Conservation (phyloP, 2,888 invertebrate species). For the Melanostoma mellinum region DNA sequence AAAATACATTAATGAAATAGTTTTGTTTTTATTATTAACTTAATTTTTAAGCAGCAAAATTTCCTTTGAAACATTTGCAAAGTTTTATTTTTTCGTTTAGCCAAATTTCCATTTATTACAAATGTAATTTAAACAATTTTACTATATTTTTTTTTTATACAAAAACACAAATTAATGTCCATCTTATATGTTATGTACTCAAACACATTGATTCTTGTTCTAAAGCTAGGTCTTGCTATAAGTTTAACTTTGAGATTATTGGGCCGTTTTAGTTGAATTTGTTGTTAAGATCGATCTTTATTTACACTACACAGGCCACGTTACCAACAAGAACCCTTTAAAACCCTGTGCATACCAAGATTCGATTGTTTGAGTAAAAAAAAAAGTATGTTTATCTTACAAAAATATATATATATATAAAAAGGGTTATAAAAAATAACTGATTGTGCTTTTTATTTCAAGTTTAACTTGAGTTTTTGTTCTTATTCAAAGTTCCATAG, state of each 20-base stretch:
- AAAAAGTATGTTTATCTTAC: slow-evolving; percentile 58
- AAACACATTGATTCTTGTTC: not conserved
- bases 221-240: slow-evolving; percentile 1
- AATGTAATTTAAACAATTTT: slow-evolving; percentile 38
- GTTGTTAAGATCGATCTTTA: slow-evolving; percentile 5
- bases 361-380: slow-evolving; percentile 44
- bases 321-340: slow-evolving; percentile 29
- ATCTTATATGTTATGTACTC: slow-evolving; percentile 29
- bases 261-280: slow-evolving; percentile 18
- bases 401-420: slow-evolving; percentile 56
- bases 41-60: slow-evolving; percentile 49
- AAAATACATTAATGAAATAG: not conserved
- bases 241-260: not conserved
- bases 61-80: slow-evolving; percentile 61
- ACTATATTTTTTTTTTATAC: slow-evolving; percentile 63
- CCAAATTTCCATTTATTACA: slow-evolving; percentile 58
- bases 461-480: not conserved
- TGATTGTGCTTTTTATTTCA: slow-evolving; percentile 30
- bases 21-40: slow-evolving; percentile 38
- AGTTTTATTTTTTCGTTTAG: slow-evolving; percentile 60
- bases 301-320: slow-evolving; percentile 23
- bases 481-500: too few relatives aligned
- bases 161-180: slow-evolving; percentile 40
- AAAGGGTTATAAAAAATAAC: slow-evolving; percentile 61
- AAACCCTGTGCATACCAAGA: slow-evolving; percentile 41